Percentiles rank a stretch among this genome's conserved stretches.
Conservation (phyloP, 2,113 vertebrate species). For the Cepphus grylle region DNA sequence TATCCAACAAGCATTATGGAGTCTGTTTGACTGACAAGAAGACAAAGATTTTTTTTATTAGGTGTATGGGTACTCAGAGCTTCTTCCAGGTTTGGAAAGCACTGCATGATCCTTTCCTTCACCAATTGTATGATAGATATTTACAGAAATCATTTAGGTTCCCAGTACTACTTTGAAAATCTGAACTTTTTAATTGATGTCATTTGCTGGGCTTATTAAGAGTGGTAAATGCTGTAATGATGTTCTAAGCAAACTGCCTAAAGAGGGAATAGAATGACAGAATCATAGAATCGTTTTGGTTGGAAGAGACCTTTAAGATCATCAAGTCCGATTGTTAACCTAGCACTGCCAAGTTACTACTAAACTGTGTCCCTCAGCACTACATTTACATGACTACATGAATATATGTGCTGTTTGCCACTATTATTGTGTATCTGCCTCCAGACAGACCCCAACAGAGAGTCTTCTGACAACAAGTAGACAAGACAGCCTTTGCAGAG, state of each 20-base stretch:
- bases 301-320: too few species aligned
- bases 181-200: neutral
- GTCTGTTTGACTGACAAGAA: neutral
- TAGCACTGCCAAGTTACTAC: too few species aligned
- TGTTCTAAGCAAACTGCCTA: neutral
- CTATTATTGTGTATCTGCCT: neutral
- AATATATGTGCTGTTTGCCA: neutral
- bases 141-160: neutral
- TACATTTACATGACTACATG: too few species aligned
- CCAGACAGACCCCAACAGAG: neutral
- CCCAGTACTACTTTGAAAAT: neutral
- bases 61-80: neutral
- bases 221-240: neutral
- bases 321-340: too few species aligned
- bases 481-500: neutral
- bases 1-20: neutral
- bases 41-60: neutral
- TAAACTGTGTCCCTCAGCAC: too few species aligned
- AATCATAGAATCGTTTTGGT: too few species aligned
- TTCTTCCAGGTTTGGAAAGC: neutral
- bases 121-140: neutral
- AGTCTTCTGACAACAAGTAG: neutral
- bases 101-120: neutral
- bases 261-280: neutral
- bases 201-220: neutral